Base-by-base conservation (phyloP, 2,113 vertebrate genomes). In the Gadus macrocephalus region DNA sequence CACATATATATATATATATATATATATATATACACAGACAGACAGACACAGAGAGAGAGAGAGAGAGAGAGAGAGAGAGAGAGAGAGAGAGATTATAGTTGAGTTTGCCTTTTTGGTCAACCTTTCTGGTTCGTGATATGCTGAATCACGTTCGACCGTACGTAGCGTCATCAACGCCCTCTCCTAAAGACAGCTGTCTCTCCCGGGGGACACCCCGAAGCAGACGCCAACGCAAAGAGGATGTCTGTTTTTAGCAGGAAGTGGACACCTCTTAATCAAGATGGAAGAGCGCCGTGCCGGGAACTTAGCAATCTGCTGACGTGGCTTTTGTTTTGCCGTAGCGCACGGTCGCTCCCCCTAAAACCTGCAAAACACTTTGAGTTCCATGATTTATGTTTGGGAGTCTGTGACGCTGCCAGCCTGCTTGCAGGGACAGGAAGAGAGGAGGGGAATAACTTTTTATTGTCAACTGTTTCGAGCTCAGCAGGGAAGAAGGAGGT, bases 211-310 rank as follows among this genome's bases (percentile, higher is more conserved):
- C 22, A 31, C 19, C 64, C 27, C 31, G n/a, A 31, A 27, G 64
- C 49, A 15, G 66, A 74, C 17, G 25, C 61, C 2, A 59, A 42
- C 61, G n/a, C 62, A 20, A 67, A 71, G 65, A 82, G 73, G 69
- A 80, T 63, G 73, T 79, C 77, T 83, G 77, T 86, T 88, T 91
- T 86, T 86, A 86, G 84, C 64, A 71, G 70, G 69, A 82, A 79
- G 71, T 68, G 66, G 87, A 87, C 88, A 72, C 42, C 61, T 67
- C 74, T 85, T 92, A 91, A 94, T 90, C 74, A 82, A 91, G 92
- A 93, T 82, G 62, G 84, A 93, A 80, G 66, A 80, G 77, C 72
- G 60, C 71, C 69, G 73, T 74, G 73, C 79, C 76, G 85, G 86
- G 49, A 73, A 73, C 82, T 55, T 69, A 77, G 8, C 83, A 83